A percentile compares a stretch with the other conserved stretches of the same genome.
Evolutionary conservation across 2,888 invertebrate genomes (phyloP).

Genomic region (Drosophila fungiperda): DNA sequence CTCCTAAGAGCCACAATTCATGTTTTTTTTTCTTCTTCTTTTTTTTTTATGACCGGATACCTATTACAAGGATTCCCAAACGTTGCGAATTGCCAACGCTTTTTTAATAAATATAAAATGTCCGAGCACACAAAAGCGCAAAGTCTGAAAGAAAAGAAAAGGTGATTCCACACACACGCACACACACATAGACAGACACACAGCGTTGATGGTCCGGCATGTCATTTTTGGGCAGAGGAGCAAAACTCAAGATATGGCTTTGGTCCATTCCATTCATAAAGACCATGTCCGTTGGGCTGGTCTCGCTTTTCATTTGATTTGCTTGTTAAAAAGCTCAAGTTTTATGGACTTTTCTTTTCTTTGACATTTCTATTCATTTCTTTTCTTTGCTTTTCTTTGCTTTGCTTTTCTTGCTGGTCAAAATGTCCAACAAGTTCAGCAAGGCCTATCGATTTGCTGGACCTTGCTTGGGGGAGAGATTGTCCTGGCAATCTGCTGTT

Average conservation of each 20-base stretch:
- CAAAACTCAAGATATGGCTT: conserved; percentile 8
- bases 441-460: conserved; percentile 66
- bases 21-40: conserved; percentile 43
- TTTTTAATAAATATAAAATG: conserved; percentile 80
- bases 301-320: conserved; percentile 72
- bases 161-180: conserved; percentile 47
- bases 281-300: conserved; percentile 43
- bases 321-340: conserved; percentile 80
- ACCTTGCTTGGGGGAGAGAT: background rate
- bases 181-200: conserved; percentile 37
- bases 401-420: conserved; percentile 15
- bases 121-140: conserved; percentile 37
- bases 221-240: conserved; percentile 47
- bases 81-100: conserved; percentile 50
- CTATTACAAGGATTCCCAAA: conserved; percentile 60
- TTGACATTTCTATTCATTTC: conserved; percentile 6
- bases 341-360: conserved; percentile 69
- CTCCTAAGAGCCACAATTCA: conserved; percentile 81
- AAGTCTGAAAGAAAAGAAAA: conserved; percentile 47
- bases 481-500: conserved; percentile 65
- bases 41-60: conserved; percentile 74
- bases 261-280: conserved; percentile 54
- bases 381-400: conserved; percentile 5
- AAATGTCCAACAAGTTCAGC: conserved; percentile 63
- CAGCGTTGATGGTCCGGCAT: conserved; percentile 52